These are phyloP conservation scores for Axinella damicornis DNA, from an alignment of 37 sponge, comb jelly and placozoan genomes.

Conservation along the genomic window DNA sequence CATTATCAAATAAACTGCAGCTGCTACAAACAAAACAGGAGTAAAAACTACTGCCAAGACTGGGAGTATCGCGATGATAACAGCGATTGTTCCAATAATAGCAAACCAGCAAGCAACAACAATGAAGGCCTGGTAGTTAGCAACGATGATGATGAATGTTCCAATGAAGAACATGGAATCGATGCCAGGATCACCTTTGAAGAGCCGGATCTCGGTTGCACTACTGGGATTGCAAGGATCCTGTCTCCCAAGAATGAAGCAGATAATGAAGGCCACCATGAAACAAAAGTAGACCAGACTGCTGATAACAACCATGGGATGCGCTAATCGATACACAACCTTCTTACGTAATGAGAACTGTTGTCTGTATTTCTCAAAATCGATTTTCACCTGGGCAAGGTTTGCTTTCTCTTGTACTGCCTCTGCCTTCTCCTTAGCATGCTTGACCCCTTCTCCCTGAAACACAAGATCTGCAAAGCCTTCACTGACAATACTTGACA, in stretches of 20 bases:
- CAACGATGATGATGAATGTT: neutral
- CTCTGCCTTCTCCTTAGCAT: neutral
- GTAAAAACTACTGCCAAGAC: neutral
- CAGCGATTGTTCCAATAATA: neutral
- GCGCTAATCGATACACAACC: neutral
- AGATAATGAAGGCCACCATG: neutral
- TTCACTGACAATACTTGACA: neutral
- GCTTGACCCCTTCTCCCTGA: neutral
- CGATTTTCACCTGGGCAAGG: neutral
- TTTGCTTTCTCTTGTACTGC: neutral
- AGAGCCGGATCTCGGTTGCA: neutral
- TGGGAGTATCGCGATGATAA: neutral
- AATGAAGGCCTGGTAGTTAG: neutral
- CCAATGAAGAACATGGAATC: neutral
- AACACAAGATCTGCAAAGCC: conserved; percentile 6
- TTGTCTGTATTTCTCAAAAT: neutral
- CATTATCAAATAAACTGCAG: too few relatives aligned
- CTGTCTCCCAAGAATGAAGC: neutral
- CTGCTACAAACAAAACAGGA: neutral
- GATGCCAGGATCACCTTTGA: neutral
- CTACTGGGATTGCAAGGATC: conserved; percentile 3
- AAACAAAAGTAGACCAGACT: neutral
- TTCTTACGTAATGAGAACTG: neutral
- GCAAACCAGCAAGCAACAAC: neutral
- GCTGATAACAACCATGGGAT: neutral